Conservation (phyloP, 2,797 vertebrate species). For the Ptychadena robeensis region DNA sequence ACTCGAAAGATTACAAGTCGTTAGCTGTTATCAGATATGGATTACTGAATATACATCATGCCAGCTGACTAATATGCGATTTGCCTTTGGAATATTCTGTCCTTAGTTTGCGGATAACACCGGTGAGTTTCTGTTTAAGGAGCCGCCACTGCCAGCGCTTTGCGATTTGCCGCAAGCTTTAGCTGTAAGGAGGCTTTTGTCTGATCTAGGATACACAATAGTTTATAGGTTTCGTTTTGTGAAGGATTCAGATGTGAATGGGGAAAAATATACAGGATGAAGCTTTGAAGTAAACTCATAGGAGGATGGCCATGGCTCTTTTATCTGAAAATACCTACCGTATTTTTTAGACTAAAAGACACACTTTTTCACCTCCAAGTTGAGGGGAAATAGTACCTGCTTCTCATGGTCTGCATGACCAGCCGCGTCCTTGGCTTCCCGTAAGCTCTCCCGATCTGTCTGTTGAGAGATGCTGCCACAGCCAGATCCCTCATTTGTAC, state of each 20-base stretch:
- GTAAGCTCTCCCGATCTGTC: too few relatives aligned
- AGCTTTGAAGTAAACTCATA: too few relatives aligned
- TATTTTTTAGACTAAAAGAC: too few relatives aligned
- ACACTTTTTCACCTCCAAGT: too few relatives aligned
- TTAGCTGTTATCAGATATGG: conserved; percentile 36
- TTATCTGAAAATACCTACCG: too few relatives aligned
- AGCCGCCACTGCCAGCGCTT: background rate
- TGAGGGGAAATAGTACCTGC: too few relatives aligned
- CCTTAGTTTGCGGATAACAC: background rate
- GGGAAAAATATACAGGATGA: background rate
- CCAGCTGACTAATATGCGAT: conserved; percentile 35
- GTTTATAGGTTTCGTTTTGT: background rate
- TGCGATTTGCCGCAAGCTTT: background rate
- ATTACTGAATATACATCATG: conserved; percentile 30
- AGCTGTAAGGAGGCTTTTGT: background rate
- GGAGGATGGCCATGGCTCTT: too few relatives aligned
- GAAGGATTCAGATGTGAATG: background rate
- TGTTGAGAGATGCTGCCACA: too few relatives aligned
- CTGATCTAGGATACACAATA: background rate
- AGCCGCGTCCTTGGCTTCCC: too few relatives aligned
- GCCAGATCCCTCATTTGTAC: too few relatives aligned
- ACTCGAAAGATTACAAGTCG: conserved; percentile 29
- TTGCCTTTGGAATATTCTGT: conserved; percentile 5
- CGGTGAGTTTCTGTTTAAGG: background rate
- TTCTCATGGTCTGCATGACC: too few relatives aligned